Evolutionary conservation across 1,140 invertebrate species (phyloP).

Genomic region (Teleopsis dalmanni): DNA sequence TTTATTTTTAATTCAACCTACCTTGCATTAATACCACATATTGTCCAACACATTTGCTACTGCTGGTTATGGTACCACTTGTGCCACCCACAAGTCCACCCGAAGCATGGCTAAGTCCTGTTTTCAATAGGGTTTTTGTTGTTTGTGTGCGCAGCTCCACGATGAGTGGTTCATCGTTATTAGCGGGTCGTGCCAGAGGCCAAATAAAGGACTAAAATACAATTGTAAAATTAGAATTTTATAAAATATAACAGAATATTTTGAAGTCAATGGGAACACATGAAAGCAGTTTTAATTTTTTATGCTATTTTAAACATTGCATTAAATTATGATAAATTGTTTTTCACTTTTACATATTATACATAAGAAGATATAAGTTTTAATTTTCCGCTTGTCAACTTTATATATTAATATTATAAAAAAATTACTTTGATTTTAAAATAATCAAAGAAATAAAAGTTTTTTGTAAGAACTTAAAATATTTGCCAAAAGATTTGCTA

Average conservation of each 20-base stretch:
- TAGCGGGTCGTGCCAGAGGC: conserved; percentile 59
- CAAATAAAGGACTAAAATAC: conserved; percentile 67
- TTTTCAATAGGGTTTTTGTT: conserved; percentile 21
- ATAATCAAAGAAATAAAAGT: too few species aligned
- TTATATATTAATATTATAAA: too few species aligned
- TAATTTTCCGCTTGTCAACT: too few species aligned
- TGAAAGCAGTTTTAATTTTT: not conserved
- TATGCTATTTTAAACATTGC: too few species aligned
- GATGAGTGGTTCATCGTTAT: conserved; percentile 60
- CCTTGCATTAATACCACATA: conserved; percentile 24
- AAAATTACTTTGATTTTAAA: too few species aligned
- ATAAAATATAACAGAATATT: conserved; percentile 9
- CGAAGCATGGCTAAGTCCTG: conserved; percentile 16
- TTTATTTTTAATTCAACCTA: too few species aligned
- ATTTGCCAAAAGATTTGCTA: too few species aligned
- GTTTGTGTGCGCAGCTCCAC: conserved; percentile 59
- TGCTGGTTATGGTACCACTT: conserved; percentile 18
- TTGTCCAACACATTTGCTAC: conserved; percentile 22
- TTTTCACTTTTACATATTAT: too few species aligned
- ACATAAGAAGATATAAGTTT: too few species aligned
- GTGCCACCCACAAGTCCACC: conserved; percentile 12
- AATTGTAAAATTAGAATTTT: not conserved
- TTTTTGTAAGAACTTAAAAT: too few species aligned
- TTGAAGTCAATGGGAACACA: not conserved
- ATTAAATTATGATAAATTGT: too few species aligned